Evolutionary conservation across 2,113 vertebrate species (phyloP).

Genomic region (Phasianus colchicus): DNA sequence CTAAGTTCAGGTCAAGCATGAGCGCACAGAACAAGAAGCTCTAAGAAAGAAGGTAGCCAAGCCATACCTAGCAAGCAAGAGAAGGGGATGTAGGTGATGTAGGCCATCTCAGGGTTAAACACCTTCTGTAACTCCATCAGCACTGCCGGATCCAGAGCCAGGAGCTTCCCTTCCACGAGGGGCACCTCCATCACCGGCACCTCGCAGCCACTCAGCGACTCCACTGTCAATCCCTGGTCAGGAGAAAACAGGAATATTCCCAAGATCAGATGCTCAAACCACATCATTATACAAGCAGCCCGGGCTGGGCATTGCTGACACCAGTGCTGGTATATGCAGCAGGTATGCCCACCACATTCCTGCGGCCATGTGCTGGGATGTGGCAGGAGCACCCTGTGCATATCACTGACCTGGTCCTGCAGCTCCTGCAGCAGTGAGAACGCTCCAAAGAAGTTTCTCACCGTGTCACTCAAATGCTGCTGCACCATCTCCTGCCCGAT

Average conservation of each 20-base stretch:
- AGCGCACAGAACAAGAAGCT: fast-evolving
- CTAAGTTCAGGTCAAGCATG: fast-evolving
- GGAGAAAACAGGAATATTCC: background rate
- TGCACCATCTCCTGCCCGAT: slow-evolving; percentile 98
- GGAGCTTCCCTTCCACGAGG: slow-evolving; percentile 76
- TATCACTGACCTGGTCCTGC: slow-evolving; percentile 83
- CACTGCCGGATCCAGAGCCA: slow-evolving; percentile 81
- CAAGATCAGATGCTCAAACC: background rate
- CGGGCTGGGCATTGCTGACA: background rate
- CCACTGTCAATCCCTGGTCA: slow-evolving; percentile 57
- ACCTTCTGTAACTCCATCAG: slow-evolving; percentile 92
- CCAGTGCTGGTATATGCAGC: background rate
- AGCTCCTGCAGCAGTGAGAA: slow-evolving; percentile 89
- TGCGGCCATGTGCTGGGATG: background rate
- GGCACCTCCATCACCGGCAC: slow-evolving; percentile 80
- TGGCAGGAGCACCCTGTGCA: background rate
- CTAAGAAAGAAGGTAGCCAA: background rate
- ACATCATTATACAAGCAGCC: background rate
- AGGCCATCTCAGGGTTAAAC: slow-evolving; percentile 95
- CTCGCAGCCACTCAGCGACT: slow-evolving; percentile 70
- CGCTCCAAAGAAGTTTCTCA: slow-evolving; percentile 88
- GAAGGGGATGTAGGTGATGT: slow-evolving; percentile 94
- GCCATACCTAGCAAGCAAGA: slow-evolving; percentile 91
- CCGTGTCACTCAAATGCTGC: slow-evolving; percentile 91
- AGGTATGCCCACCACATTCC: background rate